These are phyloP conservation scores for Pseudorasbora parva DNA, from an alignment of 2,113 vertebrate genomes.

Conservation along the genomic window DNA sequence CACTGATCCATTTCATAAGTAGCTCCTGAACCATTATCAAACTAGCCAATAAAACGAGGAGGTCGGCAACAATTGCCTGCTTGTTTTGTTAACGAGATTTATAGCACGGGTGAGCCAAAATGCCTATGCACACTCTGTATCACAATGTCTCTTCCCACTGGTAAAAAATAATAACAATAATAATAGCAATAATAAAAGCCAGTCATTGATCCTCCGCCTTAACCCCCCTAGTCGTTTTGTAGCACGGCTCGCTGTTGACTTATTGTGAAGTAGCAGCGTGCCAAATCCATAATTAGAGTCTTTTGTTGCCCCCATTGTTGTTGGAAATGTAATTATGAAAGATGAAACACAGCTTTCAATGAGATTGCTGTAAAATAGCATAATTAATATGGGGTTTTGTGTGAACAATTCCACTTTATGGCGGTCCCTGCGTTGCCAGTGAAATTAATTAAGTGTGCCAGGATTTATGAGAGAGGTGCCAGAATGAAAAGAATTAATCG, in stretches of 20 bases:
- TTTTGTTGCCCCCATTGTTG: conserved; percentile 83
- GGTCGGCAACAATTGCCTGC: conserved; percentile 71
- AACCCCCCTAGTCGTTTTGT: conserved; percentile 50
- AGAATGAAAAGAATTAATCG: conserved; percentile 98
- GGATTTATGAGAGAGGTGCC: conserved; percentile 98
- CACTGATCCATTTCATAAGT: not conserved
- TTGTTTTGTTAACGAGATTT: conserved; percentile 71
- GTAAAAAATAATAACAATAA: conserved; percentile 69
- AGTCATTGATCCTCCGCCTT: conserved; percentile 63
- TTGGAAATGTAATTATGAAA: conserved; percentile 99
- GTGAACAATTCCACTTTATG: conserved; percentile 99
- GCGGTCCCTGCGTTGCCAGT: conserved; percentile 91
- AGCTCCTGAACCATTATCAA: conserved; percentile 13
- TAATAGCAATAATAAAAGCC: conserved; percentile 68
- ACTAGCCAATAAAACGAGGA: not conserved
- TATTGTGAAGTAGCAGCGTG: conserved; percentile 70
- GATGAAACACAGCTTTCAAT: conserved; percentile 99
- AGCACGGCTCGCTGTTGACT: conserved; percentile 65
- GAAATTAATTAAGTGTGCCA: conserved; percentile 99
- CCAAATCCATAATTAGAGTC: conserved; percentile 94
- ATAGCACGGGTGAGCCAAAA: conserved; percentile 65
- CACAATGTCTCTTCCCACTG: conserved; percentile 50
- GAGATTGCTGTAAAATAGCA: conserved; percentile 99
- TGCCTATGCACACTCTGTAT: conserved; percentile 64
- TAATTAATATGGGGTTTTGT: conserved; percentile 99